Conservation (phyloP, 1,140 invertebrate genomes). For the Rhizoglyphus robini region DNA sequence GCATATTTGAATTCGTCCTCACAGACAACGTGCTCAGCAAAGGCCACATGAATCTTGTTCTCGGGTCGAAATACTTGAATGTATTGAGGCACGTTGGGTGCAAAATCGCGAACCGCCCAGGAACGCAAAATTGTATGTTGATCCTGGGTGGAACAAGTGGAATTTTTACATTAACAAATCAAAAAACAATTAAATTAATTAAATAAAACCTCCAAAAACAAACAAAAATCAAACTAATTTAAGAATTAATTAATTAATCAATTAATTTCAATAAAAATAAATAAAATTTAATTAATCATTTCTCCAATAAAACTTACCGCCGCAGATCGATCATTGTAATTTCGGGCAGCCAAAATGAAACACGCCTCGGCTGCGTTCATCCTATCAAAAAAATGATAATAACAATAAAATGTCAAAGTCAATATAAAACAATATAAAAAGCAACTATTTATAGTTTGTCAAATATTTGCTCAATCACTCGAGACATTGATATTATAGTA, state of each 20-base stretch:
- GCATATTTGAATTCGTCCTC: constrained; percentile 95
- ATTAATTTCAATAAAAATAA: background rate
- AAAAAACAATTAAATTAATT: background rate
- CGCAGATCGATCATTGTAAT: constrained; percentile 90
- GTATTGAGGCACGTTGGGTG: constrained; percentile 86
- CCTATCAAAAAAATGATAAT: constrained; percentile 32
- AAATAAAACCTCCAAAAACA: background rate
- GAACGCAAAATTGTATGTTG: constrained; percentile 92
- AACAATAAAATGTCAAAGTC: background rate
- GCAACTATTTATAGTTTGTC: background rate
- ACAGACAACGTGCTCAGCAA: constrained; percentile 92
- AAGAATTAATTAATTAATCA: background rate
- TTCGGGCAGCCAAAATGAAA: constrained; percentile 82
- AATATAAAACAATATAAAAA: background rate
- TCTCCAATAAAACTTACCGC: constrained; percentile 53
- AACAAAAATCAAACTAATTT: background rate
- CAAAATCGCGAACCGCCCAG: constrained; percentile 97
- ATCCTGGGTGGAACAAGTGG: constrained; percentile 43
- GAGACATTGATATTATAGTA: no score
- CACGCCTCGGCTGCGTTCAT: constrained; percentile 95
- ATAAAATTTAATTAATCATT: background rate
- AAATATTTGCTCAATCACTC: background rate
- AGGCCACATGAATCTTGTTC: constrained; percentile 95
- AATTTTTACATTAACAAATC: background rate
- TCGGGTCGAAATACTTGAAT: constrained; percentile 95